A percentile compares a stretch with the other conserved stretches of the same genome.
Conservation (phyloP, 2,797 vertebrate species). For the Choloepus didactylus region DNA sequence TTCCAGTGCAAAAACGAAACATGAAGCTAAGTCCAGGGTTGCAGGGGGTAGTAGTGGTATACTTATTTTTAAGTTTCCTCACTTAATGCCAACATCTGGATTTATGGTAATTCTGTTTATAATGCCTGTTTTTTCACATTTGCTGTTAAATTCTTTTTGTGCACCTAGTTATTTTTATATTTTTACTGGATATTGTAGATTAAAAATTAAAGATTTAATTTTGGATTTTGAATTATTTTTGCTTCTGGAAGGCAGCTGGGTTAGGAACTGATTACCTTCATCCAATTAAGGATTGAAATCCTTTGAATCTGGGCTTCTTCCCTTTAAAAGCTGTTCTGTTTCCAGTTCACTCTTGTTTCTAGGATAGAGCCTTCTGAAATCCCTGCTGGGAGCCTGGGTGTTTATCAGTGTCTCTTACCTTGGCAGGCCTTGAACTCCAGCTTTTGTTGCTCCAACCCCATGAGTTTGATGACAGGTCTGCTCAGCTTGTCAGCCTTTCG, state of each 20-base stretch:
- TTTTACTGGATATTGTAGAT: background rate
- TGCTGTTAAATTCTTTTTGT: background rate
- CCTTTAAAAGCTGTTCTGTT: background rate
- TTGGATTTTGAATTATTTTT: slow-evolving; percentile 15
- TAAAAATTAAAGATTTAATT: background rate
- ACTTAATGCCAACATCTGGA: background rate
- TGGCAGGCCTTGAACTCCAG: background rate
- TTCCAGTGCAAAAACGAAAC: background rate
- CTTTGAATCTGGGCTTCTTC: background rate
- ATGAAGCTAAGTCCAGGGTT: background rate
- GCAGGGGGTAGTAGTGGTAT: background rate
- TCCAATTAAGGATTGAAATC: background rate
- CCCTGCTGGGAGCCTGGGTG: background rate
- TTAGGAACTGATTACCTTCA: background rate
- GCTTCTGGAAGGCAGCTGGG: background rate
- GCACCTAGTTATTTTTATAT: background rate
- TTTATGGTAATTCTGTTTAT: background rate
- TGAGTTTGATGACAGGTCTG: background rate
- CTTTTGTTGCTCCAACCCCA: background rate
- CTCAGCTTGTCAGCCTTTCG: background rate
- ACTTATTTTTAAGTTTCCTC: background rate
- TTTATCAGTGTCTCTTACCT: background rate
- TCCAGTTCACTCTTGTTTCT: background rate
- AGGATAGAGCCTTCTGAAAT: background rate
- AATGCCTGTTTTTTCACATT: background rate